Conservation (phyloP, 2,888 invertebrate genomes). For the Nymphalis urticae region DNA sequence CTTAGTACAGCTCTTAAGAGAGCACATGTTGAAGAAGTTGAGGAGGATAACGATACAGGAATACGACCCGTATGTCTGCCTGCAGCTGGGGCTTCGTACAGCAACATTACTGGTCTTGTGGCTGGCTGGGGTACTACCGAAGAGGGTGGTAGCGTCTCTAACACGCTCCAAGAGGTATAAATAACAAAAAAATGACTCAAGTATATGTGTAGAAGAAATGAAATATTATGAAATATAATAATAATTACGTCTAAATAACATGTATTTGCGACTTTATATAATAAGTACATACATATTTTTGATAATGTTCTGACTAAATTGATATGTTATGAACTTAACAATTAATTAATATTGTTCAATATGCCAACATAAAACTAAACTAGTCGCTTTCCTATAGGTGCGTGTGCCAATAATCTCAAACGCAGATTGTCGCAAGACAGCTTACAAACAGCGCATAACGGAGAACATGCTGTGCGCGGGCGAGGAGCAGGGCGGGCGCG, state of each 20-base stretch:
- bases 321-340: no score
- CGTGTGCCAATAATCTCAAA: constrained; percentile 75
- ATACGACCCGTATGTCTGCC: constrained; percentile 91
- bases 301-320: no score
- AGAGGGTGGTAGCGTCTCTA: constrained; percentile 86
- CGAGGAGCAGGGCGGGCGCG: constrained; percentile 85
- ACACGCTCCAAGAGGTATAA: constrained; percentile 86
- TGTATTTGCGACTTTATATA: no score
- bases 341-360: no score
- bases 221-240: no score
- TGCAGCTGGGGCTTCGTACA: constrained; percentile 78
- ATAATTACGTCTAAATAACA: no score
- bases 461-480: constrained; percentile 92
- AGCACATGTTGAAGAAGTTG: constrained; percentile 43
- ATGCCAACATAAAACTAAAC: background rate
- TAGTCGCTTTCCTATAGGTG: constrained; percentile 52
- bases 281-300: no score
- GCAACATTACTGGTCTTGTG: constrained; percentile 81
- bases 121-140: constrained; percentile 90
- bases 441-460: constrained; percentile 86
- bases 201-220: no score
- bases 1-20: constrained; percentile 63
- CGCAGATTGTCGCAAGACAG: constrained; percentile 84
- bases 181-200: no score
- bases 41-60: constrained; percentile 56